Percentiles rank a stretch among this genome's conserved stretches.
These are phyloP conservation scores for Melitaea cinxia DNA, from an alignment of 1,140 invertebrate species.

Conservation along the genomic window DNA sequence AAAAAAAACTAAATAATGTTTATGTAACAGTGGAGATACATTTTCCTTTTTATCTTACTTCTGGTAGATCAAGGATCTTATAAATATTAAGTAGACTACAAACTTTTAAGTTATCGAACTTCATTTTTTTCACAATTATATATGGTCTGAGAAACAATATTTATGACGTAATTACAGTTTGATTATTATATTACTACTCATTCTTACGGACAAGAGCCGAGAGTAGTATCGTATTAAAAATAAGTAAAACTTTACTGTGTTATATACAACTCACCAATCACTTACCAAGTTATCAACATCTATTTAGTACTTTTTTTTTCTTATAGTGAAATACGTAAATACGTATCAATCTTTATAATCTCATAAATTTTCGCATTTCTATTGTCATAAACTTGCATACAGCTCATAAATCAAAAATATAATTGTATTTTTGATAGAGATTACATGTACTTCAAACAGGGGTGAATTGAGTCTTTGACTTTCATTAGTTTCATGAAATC, in stretches of 20 bases:
- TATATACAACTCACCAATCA: too few relatives aligned
- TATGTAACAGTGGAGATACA: constrained; percentile 1
- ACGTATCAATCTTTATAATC: too few relatives aligned
- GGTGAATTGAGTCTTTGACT: constrained; percentile 61
- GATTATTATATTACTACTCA: not conserved
- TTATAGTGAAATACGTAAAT: too few relatives aligned
- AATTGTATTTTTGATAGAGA: not conserved
- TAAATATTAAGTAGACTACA: constrained; percentile 30
- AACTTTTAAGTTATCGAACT: constrained; percentile 26
- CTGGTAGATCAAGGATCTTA: constrained; percentile 23
- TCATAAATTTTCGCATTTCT: too few relatives aligned
- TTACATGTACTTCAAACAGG: constrained; percentile 1
- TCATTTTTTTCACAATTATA: constrained; percentile 16
- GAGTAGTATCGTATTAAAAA: too few relatives aligned
- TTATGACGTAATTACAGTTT: not conserved
- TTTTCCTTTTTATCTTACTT: constrained; percentile 18
- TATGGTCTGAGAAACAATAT: constrained; percentile 9
- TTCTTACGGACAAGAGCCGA: too few relatives aligned
- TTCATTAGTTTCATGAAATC: constrained; percentile 73
- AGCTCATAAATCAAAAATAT: too few relatives aligned
- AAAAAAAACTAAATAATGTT: constrained; percentile 10
- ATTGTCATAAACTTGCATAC: too few relatives aligned
- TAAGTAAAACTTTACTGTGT: too few relatives aligned
- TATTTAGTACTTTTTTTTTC: too few relatives aligned
- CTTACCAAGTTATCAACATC: too few relatives aligned